phyloP scores from a whole-genome alignment of 92 coral and sea anemone species.

The Bergia puertoricense region DNA sequence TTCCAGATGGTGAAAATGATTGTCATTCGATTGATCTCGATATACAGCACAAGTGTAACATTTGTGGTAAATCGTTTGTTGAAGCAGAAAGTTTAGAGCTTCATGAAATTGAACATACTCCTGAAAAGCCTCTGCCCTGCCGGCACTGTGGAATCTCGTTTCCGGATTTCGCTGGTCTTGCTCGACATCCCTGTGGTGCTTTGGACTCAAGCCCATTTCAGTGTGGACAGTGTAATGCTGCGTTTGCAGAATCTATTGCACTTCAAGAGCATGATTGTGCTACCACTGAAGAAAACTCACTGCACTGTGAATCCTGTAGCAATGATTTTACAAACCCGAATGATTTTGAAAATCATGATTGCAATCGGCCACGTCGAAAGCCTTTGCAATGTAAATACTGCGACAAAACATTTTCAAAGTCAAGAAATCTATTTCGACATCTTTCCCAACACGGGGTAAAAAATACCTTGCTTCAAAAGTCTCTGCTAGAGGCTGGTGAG shows the following conservation, averaged over 20 bases:
- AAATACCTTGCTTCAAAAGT: slow-evolving; percentile 33
- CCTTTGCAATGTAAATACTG: neutral
- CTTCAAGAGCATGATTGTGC: slow-evolving; percentile 20
- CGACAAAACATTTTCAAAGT: slow-evolving; percentile 10
- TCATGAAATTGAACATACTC: slow-evolving; percentile 3
- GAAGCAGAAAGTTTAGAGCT: slow-evolving; percentile 3
- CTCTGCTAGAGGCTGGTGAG: slow-evolving; percentile 31
- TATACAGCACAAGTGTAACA: neutral
- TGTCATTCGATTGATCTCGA: neutral
- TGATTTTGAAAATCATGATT: slow-evolving; percentile 12
- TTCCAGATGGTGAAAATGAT: neutral
- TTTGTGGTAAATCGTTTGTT: slow-evolving; percentile 3
- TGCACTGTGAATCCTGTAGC: slow-evolving; percentile 15
- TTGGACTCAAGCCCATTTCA: neutral
- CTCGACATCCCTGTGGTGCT: neutral
- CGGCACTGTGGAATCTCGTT: neutral
- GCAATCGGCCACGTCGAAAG: neutral
- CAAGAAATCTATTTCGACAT: neutral
- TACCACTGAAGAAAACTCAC: neutral
- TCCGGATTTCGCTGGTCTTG: neutral
- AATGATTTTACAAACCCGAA: neutral
- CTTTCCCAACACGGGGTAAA: neutral
- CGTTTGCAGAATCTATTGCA: slow-evolving; percentile 18
- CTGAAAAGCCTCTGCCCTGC: neutral
- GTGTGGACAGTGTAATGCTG: neutral